These are phyloP conservation scores for Drosophila melanosoma DNA, from an alignment of 2,888 invertebrate species.

Conservation along the genomic window DNA sequence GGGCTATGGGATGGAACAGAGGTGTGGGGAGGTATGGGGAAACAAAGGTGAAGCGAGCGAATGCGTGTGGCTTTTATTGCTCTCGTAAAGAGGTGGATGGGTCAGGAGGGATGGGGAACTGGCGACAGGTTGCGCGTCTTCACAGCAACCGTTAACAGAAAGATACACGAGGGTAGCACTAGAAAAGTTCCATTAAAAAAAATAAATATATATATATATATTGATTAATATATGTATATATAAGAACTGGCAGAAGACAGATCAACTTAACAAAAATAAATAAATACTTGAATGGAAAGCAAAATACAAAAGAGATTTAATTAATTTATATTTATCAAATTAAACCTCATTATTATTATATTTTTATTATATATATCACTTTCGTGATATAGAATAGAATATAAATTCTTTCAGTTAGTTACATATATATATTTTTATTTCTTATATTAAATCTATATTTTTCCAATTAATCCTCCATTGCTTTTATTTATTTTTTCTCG, in stretches of 20 bases:
- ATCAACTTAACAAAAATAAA: not conserved
- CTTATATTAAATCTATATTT: not conserved
- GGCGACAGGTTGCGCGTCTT: slow-evolving; percentile 74
- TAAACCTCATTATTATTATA: not conserved
- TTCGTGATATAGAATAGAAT: not conserved
- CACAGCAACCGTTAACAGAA: slow-evolving; percentile 51
- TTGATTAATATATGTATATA: slow-evolving; percentile 15
- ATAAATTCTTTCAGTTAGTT: not conserved
- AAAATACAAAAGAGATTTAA: not conserved
- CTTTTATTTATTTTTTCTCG: not conserved
- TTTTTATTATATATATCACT: not conserved
- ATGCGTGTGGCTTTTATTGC: slow-evolving; percentile 78
- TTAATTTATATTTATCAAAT: not conserved
- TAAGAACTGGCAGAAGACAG: not conserved
- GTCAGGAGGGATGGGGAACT: slow-evolving; percentile 26
- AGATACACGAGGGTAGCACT: slow-evolving; percentile 35
- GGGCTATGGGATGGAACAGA: not conserved
- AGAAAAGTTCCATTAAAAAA: slow-evolving; percentile 19
- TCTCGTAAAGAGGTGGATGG: slow-evolving; percentile 28
- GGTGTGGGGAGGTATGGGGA: not conserved
- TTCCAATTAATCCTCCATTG: not conserved
- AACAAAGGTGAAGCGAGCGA: slow-evolving; percentile 51
- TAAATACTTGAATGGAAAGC: not conserved
- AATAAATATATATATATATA: slow-evolving; percentile 6
- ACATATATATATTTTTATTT: not conserved